A percentile compares a stretch with the other conserved stretches of the same genome.
Conservation (phyloP, 2,888 invertebrate species). For the Suillia variegata region DNA sequence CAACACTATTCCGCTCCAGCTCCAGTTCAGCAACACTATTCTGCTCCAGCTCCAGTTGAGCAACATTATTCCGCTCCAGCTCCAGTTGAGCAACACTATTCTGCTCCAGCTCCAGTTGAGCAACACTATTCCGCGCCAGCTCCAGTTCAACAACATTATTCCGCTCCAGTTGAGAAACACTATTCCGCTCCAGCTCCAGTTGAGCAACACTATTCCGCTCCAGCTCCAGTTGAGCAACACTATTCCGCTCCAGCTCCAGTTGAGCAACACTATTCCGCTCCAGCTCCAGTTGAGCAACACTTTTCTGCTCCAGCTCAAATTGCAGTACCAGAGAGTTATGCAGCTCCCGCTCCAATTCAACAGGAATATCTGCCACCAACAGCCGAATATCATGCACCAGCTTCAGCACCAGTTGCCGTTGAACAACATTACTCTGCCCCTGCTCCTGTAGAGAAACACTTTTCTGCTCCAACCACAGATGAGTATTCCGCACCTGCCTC, state of each 20-base stretch:
- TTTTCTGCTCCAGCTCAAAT: slow-evolving; percentile 28
- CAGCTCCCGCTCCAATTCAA: neutral
- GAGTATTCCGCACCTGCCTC: no score
- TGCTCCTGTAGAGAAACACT: slow-evolving; percentile 1
- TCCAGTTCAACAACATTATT: slow-evolving; percentile 10
- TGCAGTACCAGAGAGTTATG: no score
- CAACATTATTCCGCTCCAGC: slow-evolving; percentile 13
- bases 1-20: slow-evolving; percentile 19
- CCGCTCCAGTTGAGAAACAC: neutral
- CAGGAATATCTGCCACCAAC: slow-evolving; percentile 1
- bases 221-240: slow-evolving; percentile 14
- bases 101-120: slow-evolving; percentile 23
- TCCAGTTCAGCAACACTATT: slow-evolving; percentile 8
- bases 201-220: neutral
- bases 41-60: slow-evolving; percentile 13
- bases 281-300: slow-evolving; percentile 20
- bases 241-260: slow-evolving; percentile 25
- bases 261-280: slow-evolving; percentile 23
- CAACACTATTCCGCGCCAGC: slow-evolving; percentile 24
- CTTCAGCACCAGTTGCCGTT: slow-evolving; percentile 1
- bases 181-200: slow-evolving; percentile 18
- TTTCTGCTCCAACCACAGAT: no score
- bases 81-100: slow-evolving; percentile 13
- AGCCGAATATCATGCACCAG: slow-evolving; percentile 11
- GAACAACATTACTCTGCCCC: slow-evolving; percentile 17